Evolutionary conservation across 2,888 invertebrate species (phyloP).

Genomic region (Pollenia angustigena): DNA sequence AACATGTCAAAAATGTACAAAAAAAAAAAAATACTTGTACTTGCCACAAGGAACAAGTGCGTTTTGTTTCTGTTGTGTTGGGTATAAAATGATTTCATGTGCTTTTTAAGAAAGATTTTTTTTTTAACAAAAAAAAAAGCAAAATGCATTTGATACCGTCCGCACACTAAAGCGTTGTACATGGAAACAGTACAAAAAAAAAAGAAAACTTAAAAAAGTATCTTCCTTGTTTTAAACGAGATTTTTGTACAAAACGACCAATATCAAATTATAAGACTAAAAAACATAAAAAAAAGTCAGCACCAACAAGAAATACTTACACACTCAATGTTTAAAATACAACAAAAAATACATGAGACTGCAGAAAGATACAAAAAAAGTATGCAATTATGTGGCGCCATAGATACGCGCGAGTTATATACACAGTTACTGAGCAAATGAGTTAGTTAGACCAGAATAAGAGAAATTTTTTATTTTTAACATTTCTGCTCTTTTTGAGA

Average conservation of each 20-base stretch:
- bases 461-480: constrained; percentile 19
- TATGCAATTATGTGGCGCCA: constrained; percentile 73
- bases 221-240: constrained; percentile 51
- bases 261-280: constrained; percentile 56
- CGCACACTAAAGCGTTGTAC: neutral
- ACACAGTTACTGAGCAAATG: constrained; percentile 10
- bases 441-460: constrained; percentile 12
- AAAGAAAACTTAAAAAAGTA: constrained; percentile 18
- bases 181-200: constrained; percentile 10
- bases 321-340: constrained; percentile 53
- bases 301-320: constrained; percentile 37
- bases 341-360: constrained; percentile 54
- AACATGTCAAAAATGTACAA: constrained; percentile 39
- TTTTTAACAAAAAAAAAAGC: too few species aligned
- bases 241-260: constrained; percentile 38
- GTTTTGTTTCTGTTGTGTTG: constrained; percentile 41
- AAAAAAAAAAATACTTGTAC: constrained; percentile 4
- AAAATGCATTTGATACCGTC: constrained; percentile 32
- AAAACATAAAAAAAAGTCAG: constrained; percentile 43
- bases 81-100: constrained; percentile 29
- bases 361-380: constrained; percentile 57
- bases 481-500: constrained; percentile 10
- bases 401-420: constrained; percentile 58
- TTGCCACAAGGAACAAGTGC: constrained; percentile 61
- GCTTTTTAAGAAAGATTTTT: constrained; percentile 10